These are phyloP conservation scores for Gonioctena quinquepunctata DNA, from an alignment of 1,140 invertebrate species.

Conservation along the genomic window DNA sequence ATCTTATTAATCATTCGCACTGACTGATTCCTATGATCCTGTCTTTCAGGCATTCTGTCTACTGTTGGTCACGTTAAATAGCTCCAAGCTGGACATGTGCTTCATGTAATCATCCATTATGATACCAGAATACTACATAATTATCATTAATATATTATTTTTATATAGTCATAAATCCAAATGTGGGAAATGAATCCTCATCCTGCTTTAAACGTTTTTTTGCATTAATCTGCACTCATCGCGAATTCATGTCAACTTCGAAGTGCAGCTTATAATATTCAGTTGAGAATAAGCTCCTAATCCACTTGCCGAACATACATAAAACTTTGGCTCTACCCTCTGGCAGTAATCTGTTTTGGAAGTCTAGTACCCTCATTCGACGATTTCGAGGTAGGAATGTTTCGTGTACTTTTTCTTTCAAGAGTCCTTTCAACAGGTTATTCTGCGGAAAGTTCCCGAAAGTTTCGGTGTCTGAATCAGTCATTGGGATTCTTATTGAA, in stretches of 20 bases:
- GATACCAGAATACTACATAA: too few species aligned
- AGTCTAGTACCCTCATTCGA: neutral
- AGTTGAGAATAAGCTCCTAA: neutral
- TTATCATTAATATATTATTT: too few species aligned
- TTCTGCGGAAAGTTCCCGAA: neutral
- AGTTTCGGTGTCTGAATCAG: neutral
- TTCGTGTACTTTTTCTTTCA: neutral
- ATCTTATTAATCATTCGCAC: too few species aligned
- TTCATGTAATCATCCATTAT: too few species aligned
- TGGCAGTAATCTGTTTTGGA: neutral
- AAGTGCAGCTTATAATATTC: neutral
- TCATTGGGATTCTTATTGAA: neutral
- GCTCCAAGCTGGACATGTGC: too few species aligned
- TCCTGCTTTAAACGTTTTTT: too few species aligned
- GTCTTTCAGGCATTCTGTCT: too few species aligned
- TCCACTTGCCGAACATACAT: neutral
- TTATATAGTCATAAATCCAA: too few species aligned
- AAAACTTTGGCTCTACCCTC: neutral
- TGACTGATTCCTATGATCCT: too few species aligned
- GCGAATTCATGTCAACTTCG: neutral
- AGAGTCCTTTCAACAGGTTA: neutral
- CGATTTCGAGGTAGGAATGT: neutral
- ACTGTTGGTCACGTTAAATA: too few species aligned
- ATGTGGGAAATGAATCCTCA: too few species aligned
- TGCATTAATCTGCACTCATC: neutral